Evolutionary conservation across 2,888 invertebrate species (phyloP).

Genomic region (Anoncus sp.): DNA sequence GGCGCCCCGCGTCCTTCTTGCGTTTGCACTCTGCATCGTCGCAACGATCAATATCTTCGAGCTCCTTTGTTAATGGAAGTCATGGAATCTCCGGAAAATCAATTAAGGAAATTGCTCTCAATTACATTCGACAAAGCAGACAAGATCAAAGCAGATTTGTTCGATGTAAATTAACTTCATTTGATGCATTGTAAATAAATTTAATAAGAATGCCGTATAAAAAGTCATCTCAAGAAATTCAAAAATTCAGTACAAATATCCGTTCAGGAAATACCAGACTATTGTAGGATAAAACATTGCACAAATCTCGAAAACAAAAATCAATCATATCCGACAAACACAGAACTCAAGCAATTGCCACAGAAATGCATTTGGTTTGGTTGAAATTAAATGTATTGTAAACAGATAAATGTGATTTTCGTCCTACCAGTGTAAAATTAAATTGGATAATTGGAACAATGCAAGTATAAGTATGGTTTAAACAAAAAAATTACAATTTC

Average conservation of each 20-base stretch:
- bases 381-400: not conserved
- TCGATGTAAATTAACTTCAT: not conserved
- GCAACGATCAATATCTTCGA: conserved; percentile 44
- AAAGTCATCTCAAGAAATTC: not conserved
- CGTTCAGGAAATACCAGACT: not conserved
- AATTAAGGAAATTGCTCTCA: conserved; percentile 18
- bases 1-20: conserved; percentile 57
- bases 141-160: conserved; percentile 3
- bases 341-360: not conserved
- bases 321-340: not conserved
- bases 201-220: not conserved
- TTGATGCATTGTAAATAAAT: not conserved
- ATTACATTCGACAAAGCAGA: conserved; percentile 11
- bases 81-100: conserved; percentile 30
- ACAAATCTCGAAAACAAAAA: not conserved
- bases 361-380: not conserved
- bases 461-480: not conserved
- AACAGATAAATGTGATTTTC: not conserved
- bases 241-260: not conserved
- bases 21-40: conserved; percentile 31
- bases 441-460: not conserved
- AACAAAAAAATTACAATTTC: not conserved
- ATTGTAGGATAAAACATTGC: not conserved
- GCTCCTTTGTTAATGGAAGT: conserved; percentile 47
- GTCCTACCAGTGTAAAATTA: not conserved